A percentile compares a stretch with the other conserved stretches of the same genome.
Evolutionary conservation across 2,888 invertebrate genomes (phyloP).

Genomic region (Onchidella celtica): DNA sequence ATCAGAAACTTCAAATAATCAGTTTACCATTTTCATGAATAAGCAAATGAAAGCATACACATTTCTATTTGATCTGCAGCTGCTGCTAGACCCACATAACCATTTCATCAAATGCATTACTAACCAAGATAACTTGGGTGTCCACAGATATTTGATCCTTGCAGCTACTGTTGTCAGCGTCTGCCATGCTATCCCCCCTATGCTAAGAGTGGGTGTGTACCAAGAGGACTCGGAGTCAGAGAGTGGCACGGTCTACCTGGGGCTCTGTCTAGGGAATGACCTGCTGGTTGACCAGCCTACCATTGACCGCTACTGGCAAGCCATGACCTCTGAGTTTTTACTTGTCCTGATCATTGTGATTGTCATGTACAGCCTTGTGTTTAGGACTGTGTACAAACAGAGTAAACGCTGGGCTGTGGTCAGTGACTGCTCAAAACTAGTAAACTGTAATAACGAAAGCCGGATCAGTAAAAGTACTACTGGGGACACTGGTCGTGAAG

Average conservation of each 20-base stretch:
- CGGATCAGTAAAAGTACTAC: neutral
- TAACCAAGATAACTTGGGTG: no score
- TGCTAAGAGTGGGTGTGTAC: constrained; percentile 63
- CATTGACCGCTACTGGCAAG: constrained; percentile 60
- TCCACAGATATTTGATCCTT: constrained; percentile 50
- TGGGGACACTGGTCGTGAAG: neutral
- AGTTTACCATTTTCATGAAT: no score
- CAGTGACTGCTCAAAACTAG: neutral
- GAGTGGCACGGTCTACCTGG: constrained; percentile 48
- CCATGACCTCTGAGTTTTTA: constrained; percentile 61
- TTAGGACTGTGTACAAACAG: constrained; percentile 38
- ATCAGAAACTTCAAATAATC: no score
- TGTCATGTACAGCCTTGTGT: constrained; percentile 58
- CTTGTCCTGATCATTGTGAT: constrained; percentile 61
- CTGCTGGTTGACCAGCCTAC: constrained; percentile 51
- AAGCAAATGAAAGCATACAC: no score
- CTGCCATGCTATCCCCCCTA: constrained; percentile 62
- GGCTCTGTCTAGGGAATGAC: constrained; percentile 60
- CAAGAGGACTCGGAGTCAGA: constrained; percentile 8
- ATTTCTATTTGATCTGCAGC: no score
- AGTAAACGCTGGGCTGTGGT: neutral
- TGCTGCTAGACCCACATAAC: no score
- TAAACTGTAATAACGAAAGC: no score
- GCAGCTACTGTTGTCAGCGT: constrained; percentile 56
- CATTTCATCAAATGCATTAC: no score